A percentile compares a stretch with the other conserved stretches of the same genome.
Evolutionary conservation across 2,113 vertebrate genomes (phyloP).

Genomic region (Mugil cephalus): DNA sequence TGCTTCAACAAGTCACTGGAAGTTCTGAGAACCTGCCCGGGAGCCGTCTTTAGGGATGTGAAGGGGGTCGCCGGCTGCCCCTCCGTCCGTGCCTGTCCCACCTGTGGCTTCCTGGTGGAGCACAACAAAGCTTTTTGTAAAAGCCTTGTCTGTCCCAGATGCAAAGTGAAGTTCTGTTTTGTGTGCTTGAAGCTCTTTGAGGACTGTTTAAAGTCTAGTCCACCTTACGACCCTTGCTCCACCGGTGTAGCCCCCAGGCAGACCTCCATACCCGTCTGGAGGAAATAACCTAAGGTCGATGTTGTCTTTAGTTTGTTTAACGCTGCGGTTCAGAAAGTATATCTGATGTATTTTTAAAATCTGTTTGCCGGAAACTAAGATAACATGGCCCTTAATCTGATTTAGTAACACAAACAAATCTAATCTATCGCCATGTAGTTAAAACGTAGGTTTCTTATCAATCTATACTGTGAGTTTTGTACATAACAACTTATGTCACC

Average conservation of each 20-base stretch:
- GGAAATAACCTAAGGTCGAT: rapidly evolving
- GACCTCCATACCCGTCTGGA: slow-evolving; percentile 54
- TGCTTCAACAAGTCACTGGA: slow-evolving; percentile 38
- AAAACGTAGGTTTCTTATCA: too few relatives aligned
- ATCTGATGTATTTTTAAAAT: too few relatives aligned
- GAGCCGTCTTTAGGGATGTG: slow-evolving; percentile 14
- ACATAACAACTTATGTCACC: too few relatives aligned
- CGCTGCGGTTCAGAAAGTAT: too few relatives aligned
- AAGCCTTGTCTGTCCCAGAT: slow-evolving; percentile 57
- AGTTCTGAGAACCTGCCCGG: slow-evolving; percentile 20
- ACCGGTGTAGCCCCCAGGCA: slow-evolving; percentile 62
- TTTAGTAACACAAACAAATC: too few relatives aligned
- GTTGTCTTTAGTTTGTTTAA: too few relatives aligned
- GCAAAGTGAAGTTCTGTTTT: slow-evolving; percentile 74
- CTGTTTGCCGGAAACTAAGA: too few relatives aligned
- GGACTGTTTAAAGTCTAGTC: slow-evolving; percentile 36
- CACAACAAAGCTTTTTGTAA: slow-evolving; percentile 67
- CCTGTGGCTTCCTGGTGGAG: slow-evolving; percentile 66
- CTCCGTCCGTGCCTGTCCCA: slow-evolving; percentile 65
- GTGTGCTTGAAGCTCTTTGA: slow-evolving; percentile 58
- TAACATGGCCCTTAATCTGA: too few relatives aligned
- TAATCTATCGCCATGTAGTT: too few relatives aligned
- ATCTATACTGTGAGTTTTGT: too few relatives aligned
- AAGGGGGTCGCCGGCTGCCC: not conserved
- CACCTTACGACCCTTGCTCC: slow-evolving; percentile 38